Percentiles rank a stretch among this genome's conserved stretches.
These are phyloP conservation scores for Aleadryas rufinucha DNA, from an alignment of 2,113 vertebrate species.

Conservation along the genomic window DNA sequence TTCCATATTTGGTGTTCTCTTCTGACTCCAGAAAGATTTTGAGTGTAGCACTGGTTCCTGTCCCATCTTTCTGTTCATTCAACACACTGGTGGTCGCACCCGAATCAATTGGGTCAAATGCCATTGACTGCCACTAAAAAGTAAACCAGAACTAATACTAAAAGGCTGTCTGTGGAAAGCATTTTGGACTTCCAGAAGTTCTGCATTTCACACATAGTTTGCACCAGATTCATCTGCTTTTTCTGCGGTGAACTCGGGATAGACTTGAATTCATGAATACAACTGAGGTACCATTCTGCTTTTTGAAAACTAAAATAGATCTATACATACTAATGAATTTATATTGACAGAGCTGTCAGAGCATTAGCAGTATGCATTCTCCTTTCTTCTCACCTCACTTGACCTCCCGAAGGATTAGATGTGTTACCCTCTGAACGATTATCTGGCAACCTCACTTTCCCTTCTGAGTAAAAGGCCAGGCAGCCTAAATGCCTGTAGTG, in stretches of 20 bases:
- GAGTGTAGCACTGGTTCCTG: background rate
- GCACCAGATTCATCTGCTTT: background rate
- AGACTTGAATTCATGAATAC: background rate
- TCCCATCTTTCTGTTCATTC: background rate
- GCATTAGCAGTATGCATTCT: background rate
- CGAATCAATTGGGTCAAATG: background rate
- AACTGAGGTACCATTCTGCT: background rate
- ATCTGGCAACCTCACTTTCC: background rate
- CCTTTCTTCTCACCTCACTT: background rate
- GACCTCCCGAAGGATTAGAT: background rate
- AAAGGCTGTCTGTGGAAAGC: background rate
- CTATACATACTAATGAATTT: background rate
- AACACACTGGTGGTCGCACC: accelerated
- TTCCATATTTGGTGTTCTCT: background rate
- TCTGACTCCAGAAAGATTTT: background rate
- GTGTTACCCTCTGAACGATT: background rate
- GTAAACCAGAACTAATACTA: background rate
- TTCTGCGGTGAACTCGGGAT: background rate
- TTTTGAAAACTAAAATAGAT: background rate
- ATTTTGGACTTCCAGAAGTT: background rate
- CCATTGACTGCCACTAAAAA: background rate
- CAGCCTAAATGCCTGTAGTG: background rate
- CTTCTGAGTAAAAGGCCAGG: background rate
- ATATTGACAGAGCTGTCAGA: background rate
- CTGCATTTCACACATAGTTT: background rate